Percentiles rank a stretch among this genome's conserved stretches.
These are phyloP conservation scores for Pachyseris speciosa DNA, from an alignment of 64 coral and sea anemone genomes.

Conservation along the genomic window DNA sequence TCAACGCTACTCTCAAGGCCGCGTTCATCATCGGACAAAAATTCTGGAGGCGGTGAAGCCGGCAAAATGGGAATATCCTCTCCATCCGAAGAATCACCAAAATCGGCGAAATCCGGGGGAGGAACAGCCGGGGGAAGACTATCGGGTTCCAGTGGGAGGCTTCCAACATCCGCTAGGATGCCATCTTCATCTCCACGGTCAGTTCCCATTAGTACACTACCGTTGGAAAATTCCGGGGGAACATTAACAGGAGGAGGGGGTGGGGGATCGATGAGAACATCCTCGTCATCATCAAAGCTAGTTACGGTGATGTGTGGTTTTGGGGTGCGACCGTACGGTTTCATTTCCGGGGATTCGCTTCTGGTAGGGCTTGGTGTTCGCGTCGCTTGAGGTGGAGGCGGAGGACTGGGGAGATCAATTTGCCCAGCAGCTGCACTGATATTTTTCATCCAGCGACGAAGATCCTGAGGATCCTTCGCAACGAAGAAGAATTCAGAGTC, in stretches of 20 bases:
- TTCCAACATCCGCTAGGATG: conserved; percentile 6
- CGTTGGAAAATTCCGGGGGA: conserved; percentile 46
- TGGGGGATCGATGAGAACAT: conserved; percentile 25
- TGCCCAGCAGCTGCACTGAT: conserved; percentile 60
- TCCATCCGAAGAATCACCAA: not conserved
- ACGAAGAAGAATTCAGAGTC: conserved; percentile 80
- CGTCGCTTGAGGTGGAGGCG: conserved; percentile 21
- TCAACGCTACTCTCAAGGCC: not conserved
- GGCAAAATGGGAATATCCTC: conserved; percentile 29
- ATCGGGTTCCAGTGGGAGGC: conserved; percentile 29
- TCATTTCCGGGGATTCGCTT: not conserved
- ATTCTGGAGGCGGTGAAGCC: conserved; percentile 24
- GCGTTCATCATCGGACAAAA: conserved; percentile 15
- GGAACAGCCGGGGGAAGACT: conserved; percentile 43
- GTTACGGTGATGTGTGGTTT: conserved; percentile 87
- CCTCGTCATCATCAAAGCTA: conserved; percentile 75
- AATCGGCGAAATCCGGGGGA: conserved; percentile 70
- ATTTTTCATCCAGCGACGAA: conserved; percentile 63
- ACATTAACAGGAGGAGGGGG: conserved; percentile 47
- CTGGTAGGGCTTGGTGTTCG: conserved; percentile 6
- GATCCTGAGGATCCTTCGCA: conserved; percentile 61
- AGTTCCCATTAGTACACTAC: not conserved
- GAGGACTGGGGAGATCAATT: conserved; percentile 30
- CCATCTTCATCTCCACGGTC: conserved; percentile 9
- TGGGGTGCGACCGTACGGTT: not conserved